These are phyloP conservation scores for Latrodectus geometricus DNA, from an alignment of 1,140 invertebrate species.

Conservation along the genomic window DNA sequence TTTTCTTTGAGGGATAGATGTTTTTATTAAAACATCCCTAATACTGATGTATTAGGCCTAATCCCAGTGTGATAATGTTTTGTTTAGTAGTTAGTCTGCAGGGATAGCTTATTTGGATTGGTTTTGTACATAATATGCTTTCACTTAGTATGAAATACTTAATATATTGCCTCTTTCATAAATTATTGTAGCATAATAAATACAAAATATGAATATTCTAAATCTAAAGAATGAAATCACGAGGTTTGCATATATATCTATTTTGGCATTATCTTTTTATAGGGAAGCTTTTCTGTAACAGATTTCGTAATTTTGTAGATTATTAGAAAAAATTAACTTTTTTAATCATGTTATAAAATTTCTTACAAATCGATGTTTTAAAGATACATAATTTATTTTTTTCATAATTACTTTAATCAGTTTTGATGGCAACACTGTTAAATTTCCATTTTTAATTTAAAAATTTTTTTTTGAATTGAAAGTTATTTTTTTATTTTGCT, in stretches of 20 bases:
- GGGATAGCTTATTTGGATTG: not conserved
- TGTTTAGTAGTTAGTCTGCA: not conserved
- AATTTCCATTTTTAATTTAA: no score
- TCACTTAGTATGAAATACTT: not conserved
- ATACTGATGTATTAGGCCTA: constrained; percentile 6
- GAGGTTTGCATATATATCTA: not conserved
- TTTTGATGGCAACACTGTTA: no score
- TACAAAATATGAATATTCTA: not conserved
- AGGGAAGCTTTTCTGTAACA: no score
- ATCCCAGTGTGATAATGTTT: not conserved
- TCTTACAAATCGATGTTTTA: no score
- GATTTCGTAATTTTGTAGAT: no score
- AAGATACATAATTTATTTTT: no score
- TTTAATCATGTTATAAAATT: no score
- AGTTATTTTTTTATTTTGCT: no score
- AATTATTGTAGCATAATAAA: not conserved
- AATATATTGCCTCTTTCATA: not conserved
- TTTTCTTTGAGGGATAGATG: not conserved
- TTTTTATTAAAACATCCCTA: constrained; percentile 9
- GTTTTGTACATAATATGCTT: not conserved
- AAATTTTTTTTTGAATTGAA: no score
- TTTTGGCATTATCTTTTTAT: not conserved
- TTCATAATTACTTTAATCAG: no score
- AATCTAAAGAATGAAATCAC: not conserved
- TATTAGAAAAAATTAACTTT: no score